Conservation (phyloP, 2,113 vertebrate species). For the Limanda limanda region DNA sequence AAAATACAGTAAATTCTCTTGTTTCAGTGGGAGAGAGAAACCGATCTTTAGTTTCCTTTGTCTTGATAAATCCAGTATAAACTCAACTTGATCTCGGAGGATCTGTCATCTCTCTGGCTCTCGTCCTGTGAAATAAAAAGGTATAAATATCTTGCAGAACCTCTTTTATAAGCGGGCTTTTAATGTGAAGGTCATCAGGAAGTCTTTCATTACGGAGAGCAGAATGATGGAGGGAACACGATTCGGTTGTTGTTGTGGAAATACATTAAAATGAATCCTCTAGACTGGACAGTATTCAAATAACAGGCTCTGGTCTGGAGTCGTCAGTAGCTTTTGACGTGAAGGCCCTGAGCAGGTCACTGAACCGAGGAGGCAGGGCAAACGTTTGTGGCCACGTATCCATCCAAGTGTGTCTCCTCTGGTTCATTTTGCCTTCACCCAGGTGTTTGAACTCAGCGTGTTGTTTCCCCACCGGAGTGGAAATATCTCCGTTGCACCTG, state of each 20-base stretch:
- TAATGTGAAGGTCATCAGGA: neutral
- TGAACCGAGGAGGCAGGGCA: constrained; percentile 22
- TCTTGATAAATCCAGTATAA: too few relatives aligned
- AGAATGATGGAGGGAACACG: neutral
- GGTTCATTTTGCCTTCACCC: constrained; percentile 17
- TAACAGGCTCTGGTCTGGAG: neutral
- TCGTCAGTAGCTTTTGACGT: constrained; percentile 60
- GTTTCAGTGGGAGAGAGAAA: too few relatives aligned
- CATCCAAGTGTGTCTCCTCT: constrained; percentile 12
- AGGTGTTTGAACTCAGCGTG: constrained; percentile 19
- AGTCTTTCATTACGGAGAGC: neutral
- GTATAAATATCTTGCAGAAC: neutral
- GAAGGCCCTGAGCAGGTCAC: constrained; percentile 50
- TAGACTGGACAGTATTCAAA: neutral
- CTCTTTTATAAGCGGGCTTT: neutral
- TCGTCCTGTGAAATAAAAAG: neutral
- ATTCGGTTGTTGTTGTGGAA: neutral
- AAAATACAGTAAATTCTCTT: neutral
- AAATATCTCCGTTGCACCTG: constrained; percentile 42
- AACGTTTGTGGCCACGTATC: neutral
- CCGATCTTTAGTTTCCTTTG: too few relatives aligned
- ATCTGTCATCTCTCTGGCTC: too few relatives aligned
- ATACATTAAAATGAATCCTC: neutral
- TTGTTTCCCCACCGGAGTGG: constrained; percentile 19
- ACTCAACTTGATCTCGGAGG: too few relatives aligned